Evolutionary conservation across 2,797 vertebrate species (phyloP), one percentile per base, ranked within the genome.

Genomic region (Columba guinea): DNA sequence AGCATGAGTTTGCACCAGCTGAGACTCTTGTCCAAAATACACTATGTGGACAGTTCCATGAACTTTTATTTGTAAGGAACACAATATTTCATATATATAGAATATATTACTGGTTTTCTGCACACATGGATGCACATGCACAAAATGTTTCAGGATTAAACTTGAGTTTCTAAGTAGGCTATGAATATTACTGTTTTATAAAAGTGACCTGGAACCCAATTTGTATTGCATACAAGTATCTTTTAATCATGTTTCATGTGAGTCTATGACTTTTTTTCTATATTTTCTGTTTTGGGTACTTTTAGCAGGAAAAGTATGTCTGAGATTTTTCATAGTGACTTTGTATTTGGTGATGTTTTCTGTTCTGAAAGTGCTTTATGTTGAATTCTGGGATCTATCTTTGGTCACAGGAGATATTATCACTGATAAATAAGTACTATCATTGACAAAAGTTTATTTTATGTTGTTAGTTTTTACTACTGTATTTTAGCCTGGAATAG

Each of bases 41-140:
- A 0, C 21, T 70, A 9, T 59, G 12, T n/a, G 28, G 34, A 39
- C 3, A 44, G 11, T 22, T 70, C 22, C 44, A 10, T 63, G 13
- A 52, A 23, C 9, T 67, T 62, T 23, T 35, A n/a, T 67, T 74
- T 78, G 8, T 48, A 64, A 75, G 74, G 18, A 79, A 8, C 9
- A 71, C 62, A 91, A 53, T 18, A 16, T 7, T 14, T 76, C 7
- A 10, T 79, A 5, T 22, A 10, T 35, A 4, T 2, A 65, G 37
- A 86, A 35, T 34, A 11, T n/a, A 35, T 53, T 62, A 21, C 15
- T 69, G 16, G 1, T 53, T 90, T 80, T 77, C 35, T 80, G 28
- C 10, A 20, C 2, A 0, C 8, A 2, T 58, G 2, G n/a, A 4
- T 82, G 34, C 9, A 12, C 5, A 5, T 23, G 6, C 11, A 46